Evolutionary conservation across 2,888 invertebrate genomes (phyloP).

Genomic region (Drosophila quinaria): DNA sequence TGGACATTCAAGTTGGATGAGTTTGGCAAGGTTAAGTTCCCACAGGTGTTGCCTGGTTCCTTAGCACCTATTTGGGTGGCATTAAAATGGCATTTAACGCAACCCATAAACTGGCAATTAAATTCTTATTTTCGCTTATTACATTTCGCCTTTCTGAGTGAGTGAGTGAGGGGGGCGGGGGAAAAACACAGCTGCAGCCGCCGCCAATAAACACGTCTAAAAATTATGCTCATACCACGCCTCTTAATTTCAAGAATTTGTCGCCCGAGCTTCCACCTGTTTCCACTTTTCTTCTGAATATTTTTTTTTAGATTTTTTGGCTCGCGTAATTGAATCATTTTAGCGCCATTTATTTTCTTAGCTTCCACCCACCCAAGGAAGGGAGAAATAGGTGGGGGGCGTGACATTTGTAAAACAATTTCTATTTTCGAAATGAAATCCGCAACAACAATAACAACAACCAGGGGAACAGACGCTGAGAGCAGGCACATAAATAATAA

Average conservation of each 20-base stretch:
- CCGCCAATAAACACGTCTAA: conserved; percentile 76
- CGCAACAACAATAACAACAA: conserved; percentile 43
- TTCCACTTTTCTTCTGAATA: conserved; percentile 45
- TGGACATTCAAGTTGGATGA: conserved; percentile 4
- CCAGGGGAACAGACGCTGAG: conserved; percentile 31
- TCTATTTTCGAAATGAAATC: conserved; percentile 78
- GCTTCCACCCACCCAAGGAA: conserved; percentile 6
- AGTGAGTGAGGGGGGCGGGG: not conserved
- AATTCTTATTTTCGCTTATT: conserved; percentile 82
- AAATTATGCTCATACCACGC: conserved; percentile 54
- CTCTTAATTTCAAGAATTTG: conserved; percentile 61
- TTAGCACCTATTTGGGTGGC: conserved; percentile 30
- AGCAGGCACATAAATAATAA: conserved; percentile 77
- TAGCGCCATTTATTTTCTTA: conserved; percentile 80
- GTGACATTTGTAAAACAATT: conserved; percentile 80
- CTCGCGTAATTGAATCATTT: conserved; percentile 78
- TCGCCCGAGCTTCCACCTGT: conserved; percentile 71
- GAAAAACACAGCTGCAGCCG: conserved; percentile 54
- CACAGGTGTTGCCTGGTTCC: conserved; percentile 33
- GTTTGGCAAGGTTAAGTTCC: not conserved
- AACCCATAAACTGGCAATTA: conserved; percentile 76
- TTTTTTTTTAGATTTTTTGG: conserved; percentile 20
- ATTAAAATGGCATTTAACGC: conserved; percentile 73
- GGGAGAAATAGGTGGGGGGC: conserved; percentile 31
- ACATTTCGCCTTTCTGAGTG: conserved; percentile 49